These are phyloP conservation scores for Diglossa cyanea DNA, from an alignment of 2,797 vertebrate genomes.

Conservation along the genomic window DNA sequence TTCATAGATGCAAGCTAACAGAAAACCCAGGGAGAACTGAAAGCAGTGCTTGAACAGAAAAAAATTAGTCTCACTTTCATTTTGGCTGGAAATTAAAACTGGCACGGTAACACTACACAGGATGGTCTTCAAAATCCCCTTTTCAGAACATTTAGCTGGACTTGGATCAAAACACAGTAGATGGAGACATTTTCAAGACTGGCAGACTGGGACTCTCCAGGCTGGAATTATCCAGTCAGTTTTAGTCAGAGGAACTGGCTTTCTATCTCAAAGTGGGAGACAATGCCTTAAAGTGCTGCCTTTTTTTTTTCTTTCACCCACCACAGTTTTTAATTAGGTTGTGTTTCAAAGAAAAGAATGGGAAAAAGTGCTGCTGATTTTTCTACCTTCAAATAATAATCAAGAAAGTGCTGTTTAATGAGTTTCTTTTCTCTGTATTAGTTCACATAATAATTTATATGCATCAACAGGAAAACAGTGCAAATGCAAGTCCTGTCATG, in stretches of 20 bases:
- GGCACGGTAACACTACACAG: neutral
- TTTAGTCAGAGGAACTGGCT: slow-evolving; percentile 6
- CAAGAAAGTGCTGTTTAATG: neutral
- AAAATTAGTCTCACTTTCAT: neutral
- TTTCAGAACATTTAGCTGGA: neutral
- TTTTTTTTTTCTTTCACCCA: neutral
- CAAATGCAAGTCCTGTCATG: neutral
- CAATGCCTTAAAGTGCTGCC: slow-evolving; percentile 45
- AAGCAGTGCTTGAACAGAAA: neutral
- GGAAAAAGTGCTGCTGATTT: neutral
- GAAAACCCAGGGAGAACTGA: neutral
- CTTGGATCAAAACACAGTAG: neutral
- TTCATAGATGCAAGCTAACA: neutral
- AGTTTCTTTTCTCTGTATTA: neutral
- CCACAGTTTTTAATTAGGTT: slow-evolving; percentile 12
- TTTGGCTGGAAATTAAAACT: neutral
- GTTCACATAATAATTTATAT: neutral
- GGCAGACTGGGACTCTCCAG: neutral
- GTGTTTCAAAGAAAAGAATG: slow-evolving; percentile 23
- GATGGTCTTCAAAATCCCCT: neutral
- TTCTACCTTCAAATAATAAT: neutral
- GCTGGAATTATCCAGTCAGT: slow-evolving; percentile 8
- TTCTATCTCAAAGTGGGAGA: slow-evolving; percentile 47
- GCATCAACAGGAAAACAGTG: neutral
- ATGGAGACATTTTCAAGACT: slow-evolving; percentile 31